Evolutionary conservation across 2,113 vertebrate genomes (phyloP).

Genomic region (Leptosomus discolor): DNA sequence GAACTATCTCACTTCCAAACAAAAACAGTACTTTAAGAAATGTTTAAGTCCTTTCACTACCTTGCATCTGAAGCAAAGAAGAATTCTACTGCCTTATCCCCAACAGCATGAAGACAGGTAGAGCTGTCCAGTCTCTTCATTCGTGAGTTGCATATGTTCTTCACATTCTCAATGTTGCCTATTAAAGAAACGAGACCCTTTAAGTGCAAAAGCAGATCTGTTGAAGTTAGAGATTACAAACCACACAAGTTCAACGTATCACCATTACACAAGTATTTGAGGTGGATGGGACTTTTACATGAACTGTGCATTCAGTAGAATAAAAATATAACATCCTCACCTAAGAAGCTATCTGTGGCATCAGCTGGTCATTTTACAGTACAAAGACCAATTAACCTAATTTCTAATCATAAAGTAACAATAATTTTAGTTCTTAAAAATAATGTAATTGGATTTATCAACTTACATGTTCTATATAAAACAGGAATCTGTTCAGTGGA

Average conservation of each 20-base stretch:
- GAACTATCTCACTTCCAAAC: not conserved
- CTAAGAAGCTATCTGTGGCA: not conserved
- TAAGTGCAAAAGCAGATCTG: not conserved
- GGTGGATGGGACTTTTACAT: not conserved
- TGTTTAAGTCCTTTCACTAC: conserved; percentile 58
- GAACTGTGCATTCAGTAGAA: not conserved
- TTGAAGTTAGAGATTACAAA: not conserved
- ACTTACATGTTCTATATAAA: conserved; percentile 89
- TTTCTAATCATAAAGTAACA: not conserved
- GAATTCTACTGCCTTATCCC: conserved; percentile 88
- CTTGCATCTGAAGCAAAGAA: conserved; percentile 97
- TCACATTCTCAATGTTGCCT: conserved; percentile 77
- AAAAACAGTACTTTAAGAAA: not conserved
- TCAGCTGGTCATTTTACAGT: not conserved
- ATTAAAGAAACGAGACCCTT: not conserved
- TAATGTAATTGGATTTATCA: not conserved
- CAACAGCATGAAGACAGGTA: conserved; percentile 81
- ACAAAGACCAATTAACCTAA: not conserved
- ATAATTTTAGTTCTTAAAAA: not conserved
- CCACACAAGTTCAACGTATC: not conserved
- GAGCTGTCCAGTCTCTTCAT: conserved; percentile 77
- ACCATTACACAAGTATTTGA: not conserved
- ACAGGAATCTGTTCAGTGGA: conserved; percentile 88
- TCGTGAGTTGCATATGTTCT: conserved; percentile 74
- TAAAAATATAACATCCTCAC: not conserved